Evolutionary conservation across 2,797 vertebrate species (phyloP).

Genomic region (Dermochelys coriacea): DNA sequence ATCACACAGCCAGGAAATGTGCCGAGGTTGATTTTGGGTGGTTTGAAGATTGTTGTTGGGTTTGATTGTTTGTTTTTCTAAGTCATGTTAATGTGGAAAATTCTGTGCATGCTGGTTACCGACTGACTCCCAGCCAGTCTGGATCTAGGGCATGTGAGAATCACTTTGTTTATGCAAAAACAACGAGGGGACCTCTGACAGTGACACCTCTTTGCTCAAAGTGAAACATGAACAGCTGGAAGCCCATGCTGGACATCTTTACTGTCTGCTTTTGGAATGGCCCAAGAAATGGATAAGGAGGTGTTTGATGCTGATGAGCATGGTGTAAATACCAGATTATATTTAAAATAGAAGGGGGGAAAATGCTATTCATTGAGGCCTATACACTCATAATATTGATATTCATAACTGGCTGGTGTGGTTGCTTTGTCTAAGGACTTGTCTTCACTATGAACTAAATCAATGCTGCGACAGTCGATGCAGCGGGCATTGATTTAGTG

Average conservation of each 20-base stretch:
- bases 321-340: not conserved
- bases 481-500: too few species aligned
- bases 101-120: not conserved
- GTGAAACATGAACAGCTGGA: not conserved
- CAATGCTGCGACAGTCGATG: too few species aligned
- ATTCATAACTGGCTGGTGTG: not conserved
- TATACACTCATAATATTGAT: not conserved
- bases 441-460: too few species aligned
- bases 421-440: not conserved
- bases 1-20: not conserved
- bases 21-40: not conserved
- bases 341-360: not conserved
- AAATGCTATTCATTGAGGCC: accelerated
- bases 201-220: not conserved
- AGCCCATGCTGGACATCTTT: not conserved
- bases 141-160: not conserved
- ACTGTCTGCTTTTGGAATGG: not conserved
- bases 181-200: not conserved
- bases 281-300: not conserved
- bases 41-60: not conserved
- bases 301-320: not conserved
- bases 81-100: conserved; percentile 1
- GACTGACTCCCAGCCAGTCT: not conserved
- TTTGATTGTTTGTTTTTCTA: not conserved
- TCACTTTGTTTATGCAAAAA: not conserved